Conservation (phyloP, 2,888 invertebrate genomes). For the Ypsolopha scabrella region DNA sequence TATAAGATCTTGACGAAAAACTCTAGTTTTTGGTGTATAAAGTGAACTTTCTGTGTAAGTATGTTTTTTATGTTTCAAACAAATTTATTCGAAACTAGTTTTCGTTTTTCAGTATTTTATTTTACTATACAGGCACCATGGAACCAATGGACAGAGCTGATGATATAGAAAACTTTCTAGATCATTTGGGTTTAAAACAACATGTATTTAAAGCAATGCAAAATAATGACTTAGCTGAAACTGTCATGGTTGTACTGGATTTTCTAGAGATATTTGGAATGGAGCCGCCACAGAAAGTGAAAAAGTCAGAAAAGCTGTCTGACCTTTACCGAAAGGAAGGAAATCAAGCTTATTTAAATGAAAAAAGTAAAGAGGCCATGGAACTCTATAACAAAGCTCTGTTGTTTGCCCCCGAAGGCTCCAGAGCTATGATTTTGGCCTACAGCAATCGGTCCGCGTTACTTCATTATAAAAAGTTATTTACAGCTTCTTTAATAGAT, state of each 20-base stretch:
- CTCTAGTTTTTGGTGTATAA: no score
- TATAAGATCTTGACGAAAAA: no score
- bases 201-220: background rate
- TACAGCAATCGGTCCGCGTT: constrained; percentile 23
- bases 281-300: background rate
- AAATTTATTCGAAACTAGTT: constrained; percentile 1
- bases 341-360: constrained; percentile 12
- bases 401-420: constrained; percentile 18
- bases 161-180: no score
- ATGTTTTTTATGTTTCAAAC: no score
- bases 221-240: background rate
- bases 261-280: background rate
- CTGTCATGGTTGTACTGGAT: background rate
- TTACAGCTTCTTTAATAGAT: constrained; percentile 16
- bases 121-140: no score
- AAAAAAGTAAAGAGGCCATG: constrained; percentile 11
- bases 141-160: no score
- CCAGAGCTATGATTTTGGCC: constrained; percentile 17
- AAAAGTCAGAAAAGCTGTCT: constrained; percentile 15
- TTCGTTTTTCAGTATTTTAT: constrained; percentile 4
- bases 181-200: no score
- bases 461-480: constrained; percentile 11
- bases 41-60: no score
- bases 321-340: constrained; percentile 14
- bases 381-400: constrained; percentile 20